These are phyloP conservation scores for Sinosuthora webbiana DNA, from an alignment of 2,113 vertebrate species.

Conservation along the genomic window DNA sequence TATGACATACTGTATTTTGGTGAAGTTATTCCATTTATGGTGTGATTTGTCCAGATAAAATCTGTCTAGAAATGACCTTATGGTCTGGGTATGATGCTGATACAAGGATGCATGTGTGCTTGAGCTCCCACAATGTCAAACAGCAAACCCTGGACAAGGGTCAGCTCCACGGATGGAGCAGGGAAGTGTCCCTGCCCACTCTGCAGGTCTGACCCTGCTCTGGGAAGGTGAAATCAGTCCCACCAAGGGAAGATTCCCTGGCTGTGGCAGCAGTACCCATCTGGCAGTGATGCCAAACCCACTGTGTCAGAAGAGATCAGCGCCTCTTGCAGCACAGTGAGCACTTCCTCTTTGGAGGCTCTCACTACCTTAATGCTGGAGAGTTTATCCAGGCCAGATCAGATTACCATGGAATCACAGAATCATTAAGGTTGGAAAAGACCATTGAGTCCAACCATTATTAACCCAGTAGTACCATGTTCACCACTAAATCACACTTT, in stretches of 20 bases:
- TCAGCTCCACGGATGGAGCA: background rate
- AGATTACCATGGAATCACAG: background rate
- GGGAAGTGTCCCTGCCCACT: background rate
- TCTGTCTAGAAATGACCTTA: constrained; percentile 61
- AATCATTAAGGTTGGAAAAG: background rate
- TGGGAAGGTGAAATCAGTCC: background rate
- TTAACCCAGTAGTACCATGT: background rate
- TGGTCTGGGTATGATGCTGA: constrained; percentile 58
- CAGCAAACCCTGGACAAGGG: background rate
- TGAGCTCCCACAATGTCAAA: background rate
- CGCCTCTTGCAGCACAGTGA: background rate
- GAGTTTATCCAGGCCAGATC: background rate
- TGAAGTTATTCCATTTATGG: background rate
- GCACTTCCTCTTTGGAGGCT: background rate
- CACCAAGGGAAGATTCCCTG: background rate
- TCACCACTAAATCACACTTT: background rate
- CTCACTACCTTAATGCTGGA: background rate
- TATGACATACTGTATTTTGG: background rate
- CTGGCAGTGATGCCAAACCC: background rate
- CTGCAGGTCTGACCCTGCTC: background rate
- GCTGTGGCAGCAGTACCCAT: background rate
- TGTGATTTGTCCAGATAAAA: constrained; percentile 41
- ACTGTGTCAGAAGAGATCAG: background rate
- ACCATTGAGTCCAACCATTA: background rate
- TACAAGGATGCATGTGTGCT: background rate